Conservation (phyloP, 2,113 vertebrate species). For the Bubo scandiacus region DNA sequence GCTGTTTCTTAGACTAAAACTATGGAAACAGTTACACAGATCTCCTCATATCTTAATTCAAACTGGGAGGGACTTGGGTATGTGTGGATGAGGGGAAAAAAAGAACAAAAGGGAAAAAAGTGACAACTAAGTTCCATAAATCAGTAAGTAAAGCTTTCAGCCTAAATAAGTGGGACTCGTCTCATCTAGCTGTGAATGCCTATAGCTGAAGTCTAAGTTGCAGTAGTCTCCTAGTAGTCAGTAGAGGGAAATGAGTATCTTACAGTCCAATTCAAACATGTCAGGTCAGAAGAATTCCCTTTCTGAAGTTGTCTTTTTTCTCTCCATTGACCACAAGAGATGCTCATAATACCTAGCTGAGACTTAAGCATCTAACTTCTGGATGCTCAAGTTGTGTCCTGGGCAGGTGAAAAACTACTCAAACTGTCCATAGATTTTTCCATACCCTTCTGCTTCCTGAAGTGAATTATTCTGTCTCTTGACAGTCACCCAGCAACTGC, state of each 20-base stretch:
- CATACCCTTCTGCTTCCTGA: neutral
- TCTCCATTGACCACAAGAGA: neutral
- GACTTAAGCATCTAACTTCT: neutral
- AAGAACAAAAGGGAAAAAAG: too few species aligned
- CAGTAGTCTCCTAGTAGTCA: neutral
- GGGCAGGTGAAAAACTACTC: neutral
- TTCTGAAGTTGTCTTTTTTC: neutral
- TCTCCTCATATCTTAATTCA: neutral
- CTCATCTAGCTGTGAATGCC: neutral
- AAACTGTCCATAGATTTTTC: neutral
- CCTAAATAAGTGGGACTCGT: neutral
- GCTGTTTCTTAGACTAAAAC: neutral
- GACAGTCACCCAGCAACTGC: neutral
- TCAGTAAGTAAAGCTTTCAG: neutral
- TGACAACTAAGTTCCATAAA: neutral
- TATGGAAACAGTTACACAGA: neutral
- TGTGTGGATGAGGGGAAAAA: fast-evolving
- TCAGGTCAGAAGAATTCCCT: neutral
- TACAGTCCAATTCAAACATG: neutral
- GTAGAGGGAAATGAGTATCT: neutral
- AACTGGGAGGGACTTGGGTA: neutral
- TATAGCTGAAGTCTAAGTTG: neutral
- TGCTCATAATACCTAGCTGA: neutral
- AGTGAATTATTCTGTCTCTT: neutral
- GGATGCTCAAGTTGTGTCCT: neutral